A percentile compares a stretch with the other conserved stretches of the same genome.
Evolutionary conservation across 1,140 invertebrate species (phyloP).

Genomic region (Forficula auricularia): DNA sequence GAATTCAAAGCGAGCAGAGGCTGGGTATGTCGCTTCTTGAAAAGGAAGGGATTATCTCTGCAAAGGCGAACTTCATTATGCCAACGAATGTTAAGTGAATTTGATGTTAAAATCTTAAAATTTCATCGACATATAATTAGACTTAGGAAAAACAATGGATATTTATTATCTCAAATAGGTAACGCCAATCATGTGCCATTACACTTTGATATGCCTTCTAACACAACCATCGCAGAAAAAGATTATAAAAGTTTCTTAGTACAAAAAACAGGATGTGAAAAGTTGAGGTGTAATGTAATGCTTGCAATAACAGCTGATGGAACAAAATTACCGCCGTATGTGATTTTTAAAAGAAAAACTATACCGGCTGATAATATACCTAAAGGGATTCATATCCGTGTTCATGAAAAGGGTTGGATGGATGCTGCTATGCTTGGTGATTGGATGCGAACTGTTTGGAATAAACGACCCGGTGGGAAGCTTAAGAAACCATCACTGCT

Average conservation of each 20-base stretch:
- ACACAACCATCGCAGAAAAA: conserved; percentile 7
- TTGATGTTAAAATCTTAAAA: conserved; percentile 8
- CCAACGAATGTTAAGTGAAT: conserved; percentile 7
- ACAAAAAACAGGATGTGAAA: conserved; percentile 2
- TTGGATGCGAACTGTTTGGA: conserved; percentile 11
- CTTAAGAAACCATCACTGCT: conserved; percentile 7
- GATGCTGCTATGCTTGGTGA: conserved; percentile 4
- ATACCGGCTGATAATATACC: conserved; percentile 6
- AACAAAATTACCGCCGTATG: conserved; percentile 3
- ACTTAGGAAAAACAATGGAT: conserved; percentile 7
- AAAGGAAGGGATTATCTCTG: conserved; percentile 1
- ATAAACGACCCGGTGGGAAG: conserved; percentile 6
- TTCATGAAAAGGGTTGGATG: conserved; percentile 11
- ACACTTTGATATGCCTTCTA: conserved; percentile 11
- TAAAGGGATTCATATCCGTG: conserved; percentile 7
- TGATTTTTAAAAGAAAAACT: conserved; percentile 10
- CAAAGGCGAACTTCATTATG: conserved; percentile 2
- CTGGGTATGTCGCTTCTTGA: conserved; percentile 7
- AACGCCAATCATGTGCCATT: conserved; percentile 12
- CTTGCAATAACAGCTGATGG: conserved; percentile 4
- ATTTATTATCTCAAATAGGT: conserved; percentile 9
- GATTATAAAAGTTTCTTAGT: conserved; percentile 4
- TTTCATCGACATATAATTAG: conserved; percentile 5
- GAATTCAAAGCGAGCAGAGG: conserved; percentile 6
- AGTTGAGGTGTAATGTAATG: conserved; percentile 3